These are phyloP conservation scores for Schrankia costaestrigalis DNA, from an alignment of 2,888 invertebrate species.

Conservation along the genomic window DNA sequence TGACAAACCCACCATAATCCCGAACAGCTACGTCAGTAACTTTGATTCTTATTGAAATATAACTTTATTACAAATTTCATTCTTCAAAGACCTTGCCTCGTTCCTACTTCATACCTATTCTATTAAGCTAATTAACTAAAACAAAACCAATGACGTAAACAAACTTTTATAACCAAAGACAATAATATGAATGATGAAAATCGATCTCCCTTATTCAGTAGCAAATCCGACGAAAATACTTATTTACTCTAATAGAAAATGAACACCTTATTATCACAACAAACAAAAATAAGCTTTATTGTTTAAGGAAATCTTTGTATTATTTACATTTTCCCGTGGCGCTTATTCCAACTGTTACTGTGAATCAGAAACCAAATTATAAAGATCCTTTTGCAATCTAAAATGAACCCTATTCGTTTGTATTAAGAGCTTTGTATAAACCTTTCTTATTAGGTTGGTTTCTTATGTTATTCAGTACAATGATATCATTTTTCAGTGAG, in stretches of 20 bases:
- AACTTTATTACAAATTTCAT: too few relatives aligned
- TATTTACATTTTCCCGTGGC: conserved; percentile 23
- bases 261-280: conserved; percentile 12
- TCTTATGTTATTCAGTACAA: conserved; percentile 12
- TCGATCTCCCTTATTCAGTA: too few relatives aligned
- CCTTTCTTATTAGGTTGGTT: conserved; percentile 1
- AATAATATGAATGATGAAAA: too few relatives aligned
- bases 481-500: conserved; percentile 13
- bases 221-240: conserved; percentile 1
- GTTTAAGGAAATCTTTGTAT: conserved; percentile 9
- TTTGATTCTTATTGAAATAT: too few relatives aligned
- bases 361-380: conserved; percentile 10
- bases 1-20: too few relatives aligned
- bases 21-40: too few relatives aligned
- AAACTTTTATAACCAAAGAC: too few relatives aligned
- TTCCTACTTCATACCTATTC: too few relatives aligned
- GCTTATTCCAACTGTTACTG: conserved; percentile 1
- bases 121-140: too few relatives aligned
- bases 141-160: too few relatives aligned
- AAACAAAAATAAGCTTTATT: conserved; percentile 25
- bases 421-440: conserved; percentile 1
- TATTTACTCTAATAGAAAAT: conserved; percentile 13
- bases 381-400: conserved; percentile 3
- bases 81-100: too few relatives aligned
- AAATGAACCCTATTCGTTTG: conserved; percentile 8